These are phyloP conservation scores for Caenorhabditis zanzibari DNA, from an alignment of 2,888 invertebrate species.

Conservation along the genomic window DNA sequence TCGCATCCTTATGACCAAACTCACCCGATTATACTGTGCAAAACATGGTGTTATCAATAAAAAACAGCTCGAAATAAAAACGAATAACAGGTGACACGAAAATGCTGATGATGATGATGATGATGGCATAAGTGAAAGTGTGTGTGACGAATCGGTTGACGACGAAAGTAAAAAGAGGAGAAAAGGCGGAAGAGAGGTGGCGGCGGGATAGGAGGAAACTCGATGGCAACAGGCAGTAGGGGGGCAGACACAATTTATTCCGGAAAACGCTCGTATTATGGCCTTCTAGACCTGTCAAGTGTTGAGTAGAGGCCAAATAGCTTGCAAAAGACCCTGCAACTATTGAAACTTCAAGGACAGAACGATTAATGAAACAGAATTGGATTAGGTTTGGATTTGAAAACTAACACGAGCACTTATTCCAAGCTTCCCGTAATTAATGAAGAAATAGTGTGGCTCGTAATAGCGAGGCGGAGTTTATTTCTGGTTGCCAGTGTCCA, in stretches of 20 bases:
- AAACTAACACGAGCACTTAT: neutral
- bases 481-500: conserved; percentile 34
- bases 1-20: too few species aligned
- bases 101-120: conserved; percentile 37
- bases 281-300: conserved; percentile 57
- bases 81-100: conserved; percentile 29
- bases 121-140: conserved; percentile 68
- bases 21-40: conserved; percentile 52
- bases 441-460: conserved; percentile 15
- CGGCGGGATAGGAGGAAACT: neutral
- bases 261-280: conserved; percentile 64
- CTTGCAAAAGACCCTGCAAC: conserved; percentile 39
- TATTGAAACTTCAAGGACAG: conserved; percentile 27
- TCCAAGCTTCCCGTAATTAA: conserved; percentile 10
- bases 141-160: conserved; percentile 62
- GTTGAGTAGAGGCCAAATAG: conserved; percentile 42
- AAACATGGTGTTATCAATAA: conserved; percentile 1
- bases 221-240: conserved; percentile 36
- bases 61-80: conserved; percentile 24
- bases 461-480: conserved; percentile 46
- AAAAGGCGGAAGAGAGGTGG: conserved; percentile 3
- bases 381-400: neutral
- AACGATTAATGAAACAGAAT: conserved; percentile 18
- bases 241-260: conserved; percentile 61
- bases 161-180: conserved; percentile 49